These are phyloP conservation scores for Phrynocephalus versicolor DNA, from an alignment of 2,113 vertebrate genomes.

Conservation along the genomic window DNA sequence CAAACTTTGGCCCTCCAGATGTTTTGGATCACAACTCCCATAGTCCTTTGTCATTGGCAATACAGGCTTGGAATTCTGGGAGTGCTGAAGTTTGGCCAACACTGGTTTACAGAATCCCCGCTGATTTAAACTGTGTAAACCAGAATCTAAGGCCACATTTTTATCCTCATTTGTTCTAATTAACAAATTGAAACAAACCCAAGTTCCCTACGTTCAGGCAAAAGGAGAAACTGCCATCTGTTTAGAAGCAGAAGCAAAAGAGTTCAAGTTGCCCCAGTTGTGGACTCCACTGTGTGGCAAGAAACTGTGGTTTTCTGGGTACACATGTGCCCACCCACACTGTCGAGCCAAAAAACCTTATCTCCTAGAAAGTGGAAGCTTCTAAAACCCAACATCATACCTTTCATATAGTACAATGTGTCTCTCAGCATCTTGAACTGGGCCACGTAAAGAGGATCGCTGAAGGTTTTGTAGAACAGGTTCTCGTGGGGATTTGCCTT, in stretches of 20 bases:
- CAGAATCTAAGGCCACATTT: not conserved
- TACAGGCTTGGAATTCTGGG: too few species aligned
- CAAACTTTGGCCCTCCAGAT: too few species aligned
- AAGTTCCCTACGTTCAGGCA: not conserved
- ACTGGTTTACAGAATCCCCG: not conserved
- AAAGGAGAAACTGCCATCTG: not conserved
- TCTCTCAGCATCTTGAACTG: slow-evolving; percentile 98
- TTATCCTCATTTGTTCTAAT: not conserved
- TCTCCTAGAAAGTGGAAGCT: not conserved
- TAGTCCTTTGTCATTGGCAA: too few species aligned
- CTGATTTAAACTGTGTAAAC: not conserved
- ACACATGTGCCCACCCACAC: not conserved
- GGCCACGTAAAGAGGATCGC: slow-evolving; percentile 91
- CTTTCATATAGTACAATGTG: slow-evolving; percentile 92
- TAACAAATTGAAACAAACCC: not conserved
- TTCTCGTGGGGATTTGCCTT: slow-evolving; percentile 80
- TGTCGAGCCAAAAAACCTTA: not conserved
- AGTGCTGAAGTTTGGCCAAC: too few species aligned
- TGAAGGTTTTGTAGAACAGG: slow-evolving; percentile 88
- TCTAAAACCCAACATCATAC: slow-evolving; percentile 62
- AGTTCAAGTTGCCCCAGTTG: not conserved
- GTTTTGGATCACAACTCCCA: too few species aligned
- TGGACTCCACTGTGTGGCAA: too few species aligned
- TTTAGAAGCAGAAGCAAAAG: not conserved
- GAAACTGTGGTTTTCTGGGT: not conserved